These are phyloP conservation scores for Cyprinodon diabolis DNA, from an alignment of 2,797 vertebrate genomes.

Conservation along the genomic window DNA sequence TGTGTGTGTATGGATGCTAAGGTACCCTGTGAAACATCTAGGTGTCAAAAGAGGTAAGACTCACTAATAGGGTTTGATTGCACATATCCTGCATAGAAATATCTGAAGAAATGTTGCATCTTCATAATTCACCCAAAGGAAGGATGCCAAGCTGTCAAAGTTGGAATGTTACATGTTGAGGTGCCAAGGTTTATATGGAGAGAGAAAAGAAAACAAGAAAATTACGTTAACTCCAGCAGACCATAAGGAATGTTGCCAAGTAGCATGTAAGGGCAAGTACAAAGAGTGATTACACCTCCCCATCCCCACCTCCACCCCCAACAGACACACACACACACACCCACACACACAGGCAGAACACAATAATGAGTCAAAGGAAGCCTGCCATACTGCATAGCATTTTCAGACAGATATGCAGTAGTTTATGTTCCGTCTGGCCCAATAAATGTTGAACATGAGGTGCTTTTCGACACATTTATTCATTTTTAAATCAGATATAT, in stretches of 20 bases:
- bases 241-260: slow-evolving; percentile 73
- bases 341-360: slow-evolving; percentile 22
- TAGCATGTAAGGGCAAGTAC: slow-evolving; percentile 70
- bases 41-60: slow-evolving; percentile 36
- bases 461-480: not conserved
- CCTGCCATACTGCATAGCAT: slow-evolving; percentile 31
- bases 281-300: slow-evolving; percentile 50
- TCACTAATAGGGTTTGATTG: not conserved
- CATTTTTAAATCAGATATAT: not conserved
- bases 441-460: not conserved
- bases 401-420: slow-evolving; percentile 28
- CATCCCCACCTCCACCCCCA: slow-evolving; percentile 18
- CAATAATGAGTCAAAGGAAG: slow-evolving; percentile 53
- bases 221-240: slow-evolving; percentile 69
- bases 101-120: not conserved
- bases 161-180: slow-evolving; percentile 32
- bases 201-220: slow-evolving; percentile 40
- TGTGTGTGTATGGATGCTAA: slow-evolving; percentile 10
- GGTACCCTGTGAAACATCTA: slow-evolving; percentile 47
- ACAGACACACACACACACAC: slow-evolving; percentile 24
- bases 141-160: slow-evolving; percentile 8
- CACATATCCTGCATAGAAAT: slow-evolving; percentile 12
- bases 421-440: slow-evolving; percentile 27
- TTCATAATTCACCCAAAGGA: not conserved
- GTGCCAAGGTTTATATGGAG: slow-evolving; percentile 42